Evolutionary conservation across 2,113 vertebrate species (phyloP).

Genomic region (Ictidomys tridecemlineatus): DNA sequence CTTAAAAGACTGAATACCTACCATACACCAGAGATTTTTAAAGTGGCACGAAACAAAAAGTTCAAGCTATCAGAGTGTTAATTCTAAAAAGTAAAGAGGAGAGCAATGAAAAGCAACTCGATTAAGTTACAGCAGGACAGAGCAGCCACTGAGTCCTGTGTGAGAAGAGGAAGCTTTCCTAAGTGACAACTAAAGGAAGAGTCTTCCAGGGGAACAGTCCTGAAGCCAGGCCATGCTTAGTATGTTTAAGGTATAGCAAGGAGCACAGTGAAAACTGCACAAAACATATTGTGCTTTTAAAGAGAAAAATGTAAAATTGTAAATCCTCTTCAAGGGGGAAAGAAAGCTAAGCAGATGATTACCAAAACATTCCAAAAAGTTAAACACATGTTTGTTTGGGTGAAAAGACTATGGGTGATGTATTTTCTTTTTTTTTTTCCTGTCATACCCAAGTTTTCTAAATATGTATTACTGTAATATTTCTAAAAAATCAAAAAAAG

Average conservation of each 20-base stretch:
- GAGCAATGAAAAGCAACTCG: neutral
- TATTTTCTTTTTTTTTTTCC: neutral
- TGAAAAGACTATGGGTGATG: neutral
- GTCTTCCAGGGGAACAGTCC: neutral
- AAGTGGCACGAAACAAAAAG: neutral
- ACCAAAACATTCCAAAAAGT: neutral
- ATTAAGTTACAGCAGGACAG: neutral
- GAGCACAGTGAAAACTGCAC: neutral
- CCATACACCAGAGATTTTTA: neutral
- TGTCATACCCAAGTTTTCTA: neutral
- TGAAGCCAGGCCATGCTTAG: neutral
- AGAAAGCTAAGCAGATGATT: neutral
- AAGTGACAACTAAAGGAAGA: neutral
- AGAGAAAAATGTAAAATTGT: neutral
- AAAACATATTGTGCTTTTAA: neutral
- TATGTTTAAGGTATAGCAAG: neutral
- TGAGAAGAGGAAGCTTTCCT: neutral
- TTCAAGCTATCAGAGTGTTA: neutral
- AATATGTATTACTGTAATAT: neutral
- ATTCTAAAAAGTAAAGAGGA: neutral
- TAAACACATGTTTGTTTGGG: neutral
- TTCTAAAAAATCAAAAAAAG: neutral
- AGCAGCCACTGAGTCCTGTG: neutral
- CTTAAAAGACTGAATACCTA: neutral
- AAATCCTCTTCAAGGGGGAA: neutral